A percentile compares a stretch with the other conserved stretches of the same genome.
These are phyloP conservation scores for Montifringilla adamsi DNA, from an alignment of 2,113 vertebrate genomes.

Conservation along the genomic window DNA sequence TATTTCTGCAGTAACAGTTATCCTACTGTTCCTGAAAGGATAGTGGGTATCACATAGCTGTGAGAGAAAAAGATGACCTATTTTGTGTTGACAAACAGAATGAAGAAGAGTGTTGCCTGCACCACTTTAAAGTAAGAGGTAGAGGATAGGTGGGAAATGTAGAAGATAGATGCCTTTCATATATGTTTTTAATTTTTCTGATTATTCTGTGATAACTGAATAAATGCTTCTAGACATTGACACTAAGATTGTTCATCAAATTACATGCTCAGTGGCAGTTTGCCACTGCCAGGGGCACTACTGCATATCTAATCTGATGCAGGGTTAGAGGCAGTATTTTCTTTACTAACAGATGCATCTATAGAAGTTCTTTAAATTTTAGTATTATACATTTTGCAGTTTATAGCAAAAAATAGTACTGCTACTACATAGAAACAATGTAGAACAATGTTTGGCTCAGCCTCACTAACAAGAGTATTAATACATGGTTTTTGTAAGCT, in stretches of 20 bases:
- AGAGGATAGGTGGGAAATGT: background rate
- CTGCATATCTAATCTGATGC: background rate
- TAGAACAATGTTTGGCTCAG: background rate
- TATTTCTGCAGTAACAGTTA: background rate
- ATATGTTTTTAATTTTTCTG: background rate
- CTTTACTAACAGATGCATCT: background rate
- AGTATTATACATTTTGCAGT: background rate
- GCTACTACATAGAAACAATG: background rate
- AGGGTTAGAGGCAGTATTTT: background rate
- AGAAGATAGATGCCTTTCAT: background rate
- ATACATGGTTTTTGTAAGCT: background rate
- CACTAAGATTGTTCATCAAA: background rate
- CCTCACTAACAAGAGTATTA: background rate
- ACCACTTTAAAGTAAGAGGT: background rate
- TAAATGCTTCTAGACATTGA: background rate
- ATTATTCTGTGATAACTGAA: background rate
- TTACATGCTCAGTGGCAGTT: background rate
- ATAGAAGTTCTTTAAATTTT: background rate
- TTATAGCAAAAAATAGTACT: background rate
- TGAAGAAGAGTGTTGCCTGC: background rate
- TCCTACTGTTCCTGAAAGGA: background rate
- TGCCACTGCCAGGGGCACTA: background rate
- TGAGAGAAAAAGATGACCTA: background rate
- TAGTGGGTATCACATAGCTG: fast-evolving
- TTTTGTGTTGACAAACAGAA: background rate